Evolutionary conservation across 2,113 vertebrate species (phyloP), one percentile per base, ranked within the genome.

Genomic region (Rhynchopsitta pachyrhyncha): DNA sequence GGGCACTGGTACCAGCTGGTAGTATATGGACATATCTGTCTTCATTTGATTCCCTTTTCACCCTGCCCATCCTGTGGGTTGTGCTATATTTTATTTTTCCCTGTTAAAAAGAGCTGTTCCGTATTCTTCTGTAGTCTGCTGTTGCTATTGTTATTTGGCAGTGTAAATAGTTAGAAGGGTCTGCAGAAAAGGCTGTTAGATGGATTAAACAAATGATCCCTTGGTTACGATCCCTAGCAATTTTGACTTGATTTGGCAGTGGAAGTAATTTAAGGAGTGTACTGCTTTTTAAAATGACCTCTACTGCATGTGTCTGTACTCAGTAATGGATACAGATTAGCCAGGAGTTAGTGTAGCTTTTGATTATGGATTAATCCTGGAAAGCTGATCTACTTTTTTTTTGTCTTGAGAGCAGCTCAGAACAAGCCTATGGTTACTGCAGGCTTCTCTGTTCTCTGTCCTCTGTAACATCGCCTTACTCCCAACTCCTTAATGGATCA

Each of bases 311-410:
- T 91, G 53, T 85, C 81, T 91, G 28, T 87, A 27, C 74, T 93
- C 64, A 46, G 88, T 85, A 96, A 94, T 80, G 89, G 93, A 93
- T 94, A 89, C 70, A 95, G 91, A 95, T 93, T 96, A 96, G 63
- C 81, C 49, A 87, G 77, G 80, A 93, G 69, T 90, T 86, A 75
- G 59, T 37, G 66, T 64, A 84, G 73, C 80, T 88, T 93, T 92
- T 94, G 74, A 57, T 67, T 89, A 92, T 87, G 75, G 88, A 97
- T 93, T 93, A 89, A 95, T 96, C 88, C 83, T 92, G 59, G 74
- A 93, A 96, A 96, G 77, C 73, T 29, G 66, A 84, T 41, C 33
- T 63, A 2, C 19, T 24, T 64, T 49, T 76, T 70, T 86, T 41
- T 80, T 52, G 50, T 20, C 60, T 79, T 49, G 37, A 28, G 11